Evolutionary conservation across 2,797 vertebrate genomes (phyloP).

Genomic region (Cossypha heuglini): DNA sequence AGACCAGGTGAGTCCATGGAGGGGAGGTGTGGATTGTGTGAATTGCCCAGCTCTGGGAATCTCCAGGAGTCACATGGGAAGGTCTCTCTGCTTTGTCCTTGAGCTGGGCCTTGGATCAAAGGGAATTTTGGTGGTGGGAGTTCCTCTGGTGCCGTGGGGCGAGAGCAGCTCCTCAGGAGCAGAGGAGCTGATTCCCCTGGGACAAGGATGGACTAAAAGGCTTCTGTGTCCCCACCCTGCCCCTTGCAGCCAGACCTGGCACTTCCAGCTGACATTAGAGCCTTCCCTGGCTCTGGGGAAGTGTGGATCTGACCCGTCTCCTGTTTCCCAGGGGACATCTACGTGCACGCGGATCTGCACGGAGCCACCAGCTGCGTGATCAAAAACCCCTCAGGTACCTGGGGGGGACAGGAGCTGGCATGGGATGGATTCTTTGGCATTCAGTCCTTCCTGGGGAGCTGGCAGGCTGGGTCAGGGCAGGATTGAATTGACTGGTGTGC

Average conservation of each 20-base stretch:
- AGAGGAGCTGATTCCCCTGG: background rate
- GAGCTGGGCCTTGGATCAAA: background rate
- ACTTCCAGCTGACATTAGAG: background rate
- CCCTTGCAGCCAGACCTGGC: background rate
- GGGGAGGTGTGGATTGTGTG: accelerated
- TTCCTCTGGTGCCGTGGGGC: background rate
- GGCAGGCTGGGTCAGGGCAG: accelerated
- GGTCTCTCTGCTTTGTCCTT: background rate
- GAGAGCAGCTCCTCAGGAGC: background rate
- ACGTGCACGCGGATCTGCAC: slow-evolving; percentile 95
- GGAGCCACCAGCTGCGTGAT: slow-evolving; percentile 96
- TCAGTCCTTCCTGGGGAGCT: background rate
- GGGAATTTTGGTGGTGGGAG: background rate
- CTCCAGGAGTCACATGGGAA: background rate
- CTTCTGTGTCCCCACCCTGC: background rate
- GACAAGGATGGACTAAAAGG: background rate
- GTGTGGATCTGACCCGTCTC: accelerated
- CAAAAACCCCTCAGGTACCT: slow-evolving; percentile 91
- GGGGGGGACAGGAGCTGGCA: background rate
- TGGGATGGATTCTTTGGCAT: accelerated
- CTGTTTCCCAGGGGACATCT: slow-evolving; percentile 86
- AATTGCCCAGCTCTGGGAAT: background rate
- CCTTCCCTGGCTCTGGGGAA: background rate
- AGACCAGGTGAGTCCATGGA: slow-evolving; percentile 76
- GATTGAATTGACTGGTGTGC: accelerated